Evolutionary conservation across 2,113 vertebrate species (phyloP).

Genomic region (Asarcornis scutulata): DNA sequence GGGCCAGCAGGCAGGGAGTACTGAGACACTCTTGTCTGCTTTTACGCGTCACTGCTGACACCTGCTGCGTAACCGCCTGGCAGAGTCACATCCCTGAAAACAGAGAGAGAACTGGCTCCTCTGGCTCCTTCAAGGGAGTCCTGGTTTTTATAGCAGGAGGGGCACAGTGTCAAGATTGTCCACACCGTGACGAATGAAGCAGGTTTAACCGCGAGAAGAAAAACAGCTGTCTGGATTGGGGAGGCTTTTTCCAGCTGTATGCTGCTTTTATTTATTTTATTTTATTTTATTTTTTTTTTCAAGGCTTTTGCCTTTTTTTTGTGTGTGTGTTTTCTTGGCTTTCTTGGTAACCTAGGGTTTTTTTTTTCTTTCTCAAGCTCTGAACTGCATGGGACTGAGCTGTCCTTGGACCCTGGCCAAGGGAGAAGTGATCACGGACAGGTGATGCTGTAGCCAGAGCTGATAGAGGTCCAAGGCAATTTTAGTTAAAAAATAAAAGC

Average conservation of each 20-base stretch:
- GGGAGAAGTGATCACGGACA: not conserved
- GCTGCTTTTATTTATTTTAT: not conserved
- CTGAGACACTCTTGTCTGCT: not conserved
- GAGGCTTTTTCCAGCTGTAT: not conserved
- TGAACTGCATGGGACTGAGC: not conserved
- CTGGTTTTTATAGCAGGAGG: not conserved
- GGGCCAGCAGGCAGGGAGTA: not conserved
- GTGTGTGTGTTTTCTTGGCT: not conserved
- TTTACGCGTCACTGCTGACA: slow-evolving; percentile 15
- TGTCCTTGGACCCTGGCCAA: not conserved
- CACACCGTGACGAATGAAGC: not conserved
- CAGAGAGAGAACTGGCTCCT: not conserved
- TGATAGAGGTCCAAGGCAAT: not conserved
- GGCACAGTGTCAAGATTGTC: not conserved
- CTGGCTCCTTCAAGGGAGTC: accelerated
- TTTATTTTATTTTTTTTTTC: not conserved
- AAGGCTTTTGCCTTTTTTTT: not conserved
- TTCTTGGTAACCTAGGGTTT: not conserved
- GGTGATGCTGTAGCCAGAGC: not conserved
- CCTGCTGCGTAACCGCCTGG: not conserved
- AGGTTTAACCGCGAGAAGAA: not conserved
- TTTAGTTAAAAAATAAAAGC: not conserved
- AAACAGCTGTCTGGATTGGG: not conserved
- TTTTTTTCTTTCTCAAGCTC: not conserved
- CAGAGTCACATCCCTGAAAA: not conserved